Percentiles rank a stretch among this genome's conserved stretches.
phyloP scores from a whole-genome alignment of 2,888 invertebrate species.

The Dasypogon diadema region DNA sequence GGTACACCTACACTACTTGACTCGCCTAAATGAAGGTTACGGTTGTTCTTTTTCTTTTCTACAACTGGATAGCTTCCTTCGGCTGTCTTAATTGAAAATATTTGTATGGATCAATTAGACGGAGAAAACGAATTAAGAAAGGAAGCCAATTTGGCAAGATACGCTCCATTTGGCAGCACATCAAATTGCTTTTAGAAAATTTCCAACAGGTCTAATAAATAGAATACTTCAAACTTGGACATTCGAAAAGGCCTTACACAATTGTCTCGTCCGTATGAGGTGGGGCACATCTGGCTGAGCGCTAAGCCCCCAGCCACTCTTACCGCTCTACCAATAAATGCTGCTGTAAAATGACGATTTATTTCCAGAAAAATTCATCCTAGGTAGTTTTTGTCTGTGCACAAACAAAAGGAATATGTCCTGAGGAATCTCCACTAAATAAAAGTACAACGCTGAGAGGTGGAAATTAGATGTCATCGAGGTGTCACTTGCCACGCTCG shows the following conservation, averaged over 20 bases:
- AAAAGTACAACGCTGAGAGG: slow-evolving; percentile 57
- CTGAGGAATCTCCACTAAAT: slow-evolving; percentile 33
- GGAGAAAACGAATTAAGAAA: slow-evolving; percentile 28
- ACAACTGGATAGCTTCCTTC: slow-evolving; percentile 7
- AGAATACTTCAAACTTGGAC: no score
- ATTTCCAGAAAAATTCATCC: slow-evolving; percentile 42
- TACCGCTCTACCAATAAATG: background rate
- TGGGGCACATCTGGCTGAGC: no score
- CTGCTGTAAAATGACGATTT: slow-evolving; percentile 18
- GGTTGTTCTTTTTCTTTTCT: slow-evolving; percentile 1
- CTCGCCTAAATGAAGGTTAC: slow-evolving; percentile 24
- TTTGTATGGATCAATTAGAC: slow-evolving; percentile 68
- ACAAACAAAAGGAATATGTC: slow-evolving; percentile 32
- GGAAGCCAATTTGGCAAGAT: background rate
- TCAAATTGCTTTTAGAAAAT: background rate
- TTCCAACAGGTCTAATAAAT: background rate
- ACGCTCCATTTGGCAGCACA: background rate
- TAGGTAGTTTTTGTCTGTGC: slow-evolving; percentile 14
- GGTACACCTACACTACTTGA: slow-evolving; percentile 41
- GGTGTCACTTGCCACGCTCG: slow-evolving; percentile 58
- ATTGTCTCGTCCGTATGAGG: no score
- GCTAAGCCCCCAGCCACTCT: no score
- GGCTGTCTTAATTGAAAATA: slow-evolving; percentile 67
- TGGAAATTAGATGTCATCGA: slow-evolving; percentile 58
- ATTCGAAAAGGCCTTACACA: no score